phyloP scores from a whole-genome alignment of 1,140 invertebrate genomes.

The Goniozus legneri region DNA sequence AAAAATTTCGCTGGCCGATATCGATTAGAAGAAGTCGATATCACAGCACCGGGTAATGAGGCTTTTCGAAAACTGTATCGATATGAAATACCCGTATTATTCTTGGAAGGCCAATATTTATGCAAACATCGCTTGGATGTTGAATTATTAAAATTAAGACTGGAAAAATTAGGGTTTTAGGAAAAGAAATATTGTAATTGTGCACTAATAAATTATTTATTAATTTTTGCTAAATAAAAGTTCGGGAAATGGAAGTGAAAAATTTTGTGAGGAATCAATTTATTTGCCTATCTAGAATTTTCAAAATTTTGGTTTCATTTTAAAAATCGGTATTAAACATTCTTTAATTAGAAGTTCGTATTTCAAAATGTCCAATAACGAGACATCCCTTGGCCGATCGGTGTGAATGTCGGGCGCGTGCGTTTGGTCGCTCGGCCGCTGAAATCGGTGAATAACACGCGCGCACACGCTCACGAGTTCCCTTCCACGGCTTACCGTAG shows the following conservation, averaged over 20 bases:
- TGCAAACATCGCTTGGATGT: slow-evolving; percentile 77
- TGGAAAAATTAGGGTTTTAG: slow-evolving; percentile 32
- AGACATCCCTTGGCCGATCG: too few relatives aligned
- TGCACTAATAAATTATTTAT: too few relatives aligned
- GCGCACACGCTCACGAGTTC: slow-evolving; percentile 18
- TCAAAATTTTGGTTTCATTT: too few relatives aligned
- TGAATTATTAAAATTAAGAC: slow-evolving; percentile 51
- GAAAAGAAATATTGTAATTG: too few relatives aligned
- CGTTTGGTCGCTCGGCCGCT: slow-evolving; percentile 7
- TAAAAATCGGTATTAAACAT: too few relatives aligned
- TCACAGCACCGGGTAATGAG: slow-evolving; percentile 68
- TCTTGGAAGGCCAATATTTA: slow-evolving; percentile 77
- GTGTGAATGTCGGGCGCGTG: too few relatives aligned
- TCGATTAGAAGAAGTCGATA: slow-evolving; percentile 71
- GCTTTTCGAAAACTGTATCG: slow-evolving; percentile 72
- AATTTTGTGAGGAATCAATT: not conserved
- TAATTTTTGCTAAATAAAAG: not conserved
- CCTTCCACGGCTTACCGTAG: too few relatives aligned
- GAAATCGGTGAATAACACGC: slow-evolving; percentile 25
- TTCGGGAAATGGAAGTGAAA: not conserved
- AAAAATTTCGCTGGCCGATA: slow-evolving; percentile 59
- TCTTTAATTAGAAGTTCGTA: too few relatives aligned
- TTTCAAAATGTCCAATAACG: too few relatives aligned
- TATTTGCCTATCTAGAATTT: not conserved
- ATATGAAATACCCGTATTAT: slow-evolving; percentile 83